phyloP scores from a whole-genome alignment of 2,888 invertebrate species.

The Cylindroiulus punctatus region DNA sequence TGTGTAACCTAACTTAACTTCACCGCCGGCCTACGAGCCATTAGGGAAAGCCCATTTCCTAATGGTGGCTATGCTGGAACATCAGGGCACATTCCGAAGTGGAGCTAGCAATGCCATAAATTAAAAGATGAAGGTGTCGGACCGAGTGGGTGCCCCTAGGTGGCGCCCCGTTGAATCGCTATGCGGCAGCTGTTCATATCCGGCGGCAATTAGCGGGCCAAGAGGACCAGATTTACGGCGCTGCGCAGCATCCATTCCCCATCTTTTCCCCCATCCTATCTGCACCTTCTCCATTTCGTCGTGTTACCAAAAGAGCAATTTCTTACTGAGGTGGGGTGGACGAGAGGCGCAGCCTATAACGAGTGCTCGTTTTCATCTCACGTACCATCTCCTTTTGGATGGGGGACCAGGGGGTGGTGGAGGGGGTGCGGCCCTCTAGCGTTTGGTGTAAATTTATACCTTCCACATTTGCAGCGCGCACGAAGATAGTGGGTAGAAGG shows the following conservation, averaged over 20 bases:
- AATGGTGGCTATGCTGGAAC: too few species aligned
- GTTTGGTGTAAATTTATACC: constrained; percentile 42
- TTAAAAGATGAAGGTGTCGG: too few species aligned
- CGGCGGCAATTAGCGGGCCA: constrained; percentile 24
- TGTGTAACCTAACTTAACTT: too few species aligned
- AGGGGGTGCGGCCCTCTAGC: neutral
- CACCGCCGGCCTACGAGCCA: too few species aligned
- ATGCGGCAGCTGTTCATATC: neutral
- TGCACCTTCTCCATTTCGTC: constrained; percentile 40
- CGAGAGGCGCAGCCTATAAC: constrained; percentile 24
- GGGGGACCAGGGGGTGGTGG: neutral
- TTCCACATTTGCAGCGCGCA: neutral
- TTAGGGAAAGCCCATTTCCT: too few species aligned
- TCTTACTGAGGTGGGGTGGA: constrained; percentile 9
- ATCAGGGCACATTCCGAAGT: too few species aligned
- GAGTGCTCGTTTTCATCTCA: constrained; percentile 45
- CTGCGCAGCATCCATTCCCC: neutral
- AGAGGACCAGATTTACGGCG: constrained; percentile 37
- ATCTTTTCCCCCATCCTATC: neutral
- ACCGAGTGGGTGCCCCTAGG: neutral
- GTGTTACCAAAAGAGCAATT: constrained; percentile 35
- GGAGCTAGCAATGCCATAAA: too few species aligned
- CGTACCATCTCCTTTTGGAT: constrained; percentile 22
- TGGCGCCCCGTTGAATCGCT: neutral
- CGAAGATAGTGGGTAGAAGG: constrained; percentile 44